Evolutionary conservation across 1,140 invertebrate species (phyloP).

Genomic region (Lamellibrachia luymesi): DNA sequence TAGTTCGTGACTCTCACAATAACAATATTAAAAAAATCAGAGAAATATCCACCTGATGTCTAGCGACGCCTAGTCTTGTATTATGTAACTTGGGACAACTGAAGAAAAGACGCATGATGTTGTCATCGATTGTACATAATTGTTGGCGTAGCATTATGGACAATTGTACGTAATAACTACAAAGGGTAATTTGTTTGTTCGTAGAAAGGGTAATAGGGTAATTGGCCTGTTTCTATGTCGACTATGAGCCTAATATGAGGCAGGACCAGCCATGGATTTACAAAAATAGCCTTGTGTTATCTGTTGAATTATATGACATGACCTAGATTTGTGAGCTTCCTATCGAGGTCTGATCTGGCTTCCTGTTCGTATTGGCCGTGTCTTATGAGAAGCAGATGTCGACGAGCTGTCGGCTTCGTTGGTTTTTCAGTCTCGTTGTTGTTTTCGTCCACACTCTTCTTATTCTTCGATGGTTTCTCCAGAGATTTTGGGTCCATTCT

Average conservation of each 20-base stretch:
- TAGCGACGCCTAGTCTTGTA: too few species aligned
- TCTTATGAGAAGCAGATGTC: neutral
- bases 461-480: neutral
- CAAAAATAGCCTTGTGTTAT: neutral
- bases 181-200: too few species aligned
- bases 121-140: too few species aligned
- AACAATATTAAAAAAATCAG: too few species aligned
- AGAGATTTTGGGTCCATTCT: neutral
- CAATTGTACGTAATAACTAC: too few species aligned
- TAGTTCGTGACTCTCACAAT: too few species aligned
- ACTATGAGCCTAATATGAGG: neutral
- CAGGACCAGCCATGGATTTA: neutral
- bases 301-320: constrained; percentile 33
- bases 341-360: constrained; percentile 73
- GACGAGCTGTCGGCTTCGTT: constrained; percentile 3
- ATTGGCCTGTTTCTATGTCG: neutral
- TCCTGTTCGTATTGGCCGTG: constrained; percentile 82
- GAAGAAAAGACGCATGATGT: too few species aligned
- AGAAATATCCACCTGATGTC: too few species aligned
- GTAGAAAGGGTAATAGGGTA: neutral
- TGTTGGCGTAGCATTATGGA: too few species aligned
- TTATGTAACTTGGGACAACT: too few species aligned
- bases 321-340: constrained; percentile 78
- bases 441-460: neutral
- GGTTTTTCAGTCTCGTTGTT: neutral